Percentiles rank a stretch among this genome's conserved stretches.
These are phyloP conservation scores for Drosophila rubida DNA, from an alignment of 2,888 invertebrate species.

Conservation along the genomic window DNA sequence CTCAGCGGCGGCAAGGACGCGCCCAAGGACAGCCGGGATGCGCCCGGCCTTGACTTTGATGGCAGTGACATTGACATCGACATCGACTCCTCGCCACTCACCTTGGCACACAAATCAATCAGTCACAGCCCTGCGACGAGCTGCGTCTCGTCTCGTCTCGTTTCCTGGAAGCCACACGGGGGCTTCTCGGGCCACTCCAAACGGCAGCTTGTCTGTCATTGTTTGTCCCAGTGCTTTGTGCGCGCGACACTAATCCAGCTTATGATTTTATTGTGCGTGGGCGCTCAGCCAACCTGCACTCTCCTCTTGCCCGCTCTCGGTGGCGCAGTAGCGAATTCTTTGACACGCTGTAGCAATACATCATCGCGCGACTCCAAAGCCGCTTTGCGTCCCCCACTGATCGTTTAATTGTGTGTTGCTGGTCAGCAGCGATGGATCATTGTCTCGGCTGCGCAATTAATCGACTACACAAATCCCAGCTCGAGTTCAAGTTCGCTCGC, in stretches of 20 bases:
- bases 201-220: slow-evolving; percentile 65
- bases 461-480: slow-evolving; percentile 3
- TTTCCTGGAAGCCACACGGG: slow-evolving; percentile 63
- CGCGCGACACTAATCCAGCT: slow-evolving; percentile 78
- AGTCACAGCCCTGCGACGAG: slow-evolving; percentile 68
- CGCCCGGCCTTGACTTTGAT: slow-evolving; percentile 39
- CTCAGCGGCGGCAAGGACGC: slow-evolving; percentile 5
- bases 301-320: not conserved
- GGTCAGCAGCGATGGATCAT: too few species aligned
- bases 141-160: slow-evolving; percentile 7
- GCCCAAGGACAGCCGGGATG: slow-evolving; percentile 27
- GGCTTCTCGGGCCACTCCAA: slow-evolving; percentile 1
- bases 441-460: slow-evolving; percentile 42
- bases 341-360: slow-evolving; percentile 68
- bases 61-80: not conserved
- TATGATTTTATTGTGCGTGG: slow-evolving; percentile 76
- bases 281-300: slow-evolving; percentile 11
- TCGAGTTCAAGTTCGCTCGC: slow-evolving; percentile 9
- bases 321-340: slow-evolving; percentile 66
- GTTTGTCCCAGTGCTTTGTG: slow-evolving; percentile 73
- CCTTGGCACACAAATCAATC: slow-evolving; percentile 69
- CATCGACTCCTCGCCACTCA: slow-evolving; percentile 3
- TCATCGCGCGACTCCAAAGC: slow-evolving; percentile 55
- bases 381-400: slow-evolving; percentile 49
- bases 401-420: slow-evolving; percentile 73